Evolutionary conservation across 2,888 invertebrate species (phyloP).

Genomic region (Campoplex nolae): DNA sequence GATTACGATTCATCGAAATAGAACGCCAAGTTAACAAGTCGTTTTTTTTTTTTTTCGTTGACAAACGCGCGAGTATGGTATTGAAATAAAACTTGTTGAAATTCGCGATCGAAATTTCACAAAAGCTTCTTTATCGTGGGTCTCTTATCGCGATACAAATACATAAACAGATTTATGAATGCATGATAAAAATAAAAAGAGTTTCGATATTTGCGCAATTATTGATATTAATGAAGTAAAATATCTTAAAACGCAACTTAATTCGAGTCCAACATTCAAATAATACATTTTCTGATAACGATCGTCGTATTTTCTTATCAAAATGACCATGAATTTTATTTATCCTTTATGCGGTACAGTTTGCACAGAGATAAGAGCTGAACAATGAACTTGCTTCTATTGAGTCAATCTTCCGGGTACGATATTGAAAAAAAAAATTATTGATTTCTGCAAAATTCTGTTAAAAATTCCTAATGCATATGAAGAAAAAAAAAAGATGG

Average conservation of each 20-base stretch:
- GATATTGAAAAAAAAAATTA: neutral
- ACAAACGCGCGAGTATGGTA: neutral
- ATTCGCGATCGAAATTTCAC: neutral
- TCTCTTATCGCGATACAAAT: neutral
- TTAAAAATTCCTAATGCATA: too few species aligned
- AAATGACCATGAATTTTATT: conserved; percentile 32
- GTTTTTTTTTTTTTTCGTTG: neutral
- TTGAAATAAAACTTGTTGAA: neutral
- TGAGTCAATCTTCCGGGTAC: neutral
- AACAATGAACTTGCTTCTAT: conserved; percentile 1
- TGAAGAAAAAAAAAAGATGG: too few species aligned
- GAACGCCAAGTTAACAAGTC: neutral
- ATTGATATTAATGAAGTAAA: neutral
- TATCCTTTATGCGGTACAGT: neutral
- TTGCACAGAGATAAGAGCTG: conserved; percentile 25
- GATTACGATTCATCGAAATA: conserved; percentile 5
- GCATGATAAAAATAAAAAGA: neutral
- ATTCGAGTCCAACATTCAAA: neutral
- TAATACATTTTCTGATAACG: neutral
- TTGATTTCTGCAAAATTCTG: neutral
- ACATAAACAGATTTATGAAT: neutral
- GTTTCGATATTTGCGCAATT: neutral
- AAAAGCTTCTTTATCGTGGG: neutral
- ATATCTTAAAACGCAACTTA: neutral
- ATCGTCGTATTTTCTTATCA: conserved; percentile 44